phyloP scores from a whole-genome alignment of 2,888 invertebrate genomes.

The Drosophila flavopinicola region DNA sequence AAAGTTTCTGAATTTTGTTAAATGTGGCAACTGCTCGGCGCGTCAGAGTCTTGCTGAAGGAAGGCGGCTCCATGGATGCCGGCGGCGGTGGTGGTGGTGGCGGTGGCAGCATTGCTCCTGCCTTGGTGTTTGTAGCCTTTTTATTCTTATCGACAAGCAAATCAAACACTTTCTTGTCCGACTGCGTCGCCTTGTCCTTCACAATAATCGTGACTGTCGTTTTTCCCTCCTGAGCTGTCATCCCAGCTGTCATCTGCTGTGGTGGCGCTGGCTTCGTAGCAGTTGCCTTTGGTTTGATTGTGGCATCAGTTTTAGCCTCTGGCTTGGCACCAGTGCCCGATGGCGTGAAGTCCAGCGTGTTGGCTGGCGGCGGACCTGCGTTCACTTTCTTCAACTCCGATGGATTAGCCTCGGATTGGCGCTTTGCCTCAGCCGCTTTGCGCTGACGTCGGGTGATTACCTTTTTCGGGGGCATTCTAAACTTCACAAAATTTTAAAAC shows the following conservation, averaged over 20 bases:
- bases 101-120: background rate
- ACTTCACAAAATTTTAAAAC: background rate
- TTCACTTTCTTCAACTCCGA: background rate
- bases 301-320: background rate
- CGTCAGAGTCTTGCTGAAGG: conserved; percentile 31
- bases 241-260: background rate
- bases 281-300: background rate
- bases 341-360: background rate
- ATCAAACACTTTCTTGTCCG: conserved; percentile 18
- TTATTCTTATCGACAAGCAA: background rate
- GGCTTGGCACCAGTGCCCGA: background rate
- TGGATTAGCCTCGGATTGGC: background rate
- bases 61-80: conserved; percentile 2
- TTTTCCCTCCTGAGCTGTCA: background rate
- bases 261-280: background rate
- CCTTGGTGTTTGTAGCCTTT: background rate
- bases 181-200: conserved; percentile 19
- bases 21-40: conserved; percentile 44
- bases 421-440: conserved; percentile 48
- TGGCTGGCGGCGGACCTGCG: background rate
- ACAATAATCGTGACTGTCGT: background rate
- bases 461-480: conserved; percentile 56
- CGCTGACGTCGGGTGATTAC: conserved; percentile 70
- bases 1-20: conserved; percentile 42
- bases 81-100: background rate